Percentiles rank a stretch among this genome's conserved stretches.
Conservation (phyloP, 2,113 vertebrate genomes). For the Pantherophis guttatus region DNA sequence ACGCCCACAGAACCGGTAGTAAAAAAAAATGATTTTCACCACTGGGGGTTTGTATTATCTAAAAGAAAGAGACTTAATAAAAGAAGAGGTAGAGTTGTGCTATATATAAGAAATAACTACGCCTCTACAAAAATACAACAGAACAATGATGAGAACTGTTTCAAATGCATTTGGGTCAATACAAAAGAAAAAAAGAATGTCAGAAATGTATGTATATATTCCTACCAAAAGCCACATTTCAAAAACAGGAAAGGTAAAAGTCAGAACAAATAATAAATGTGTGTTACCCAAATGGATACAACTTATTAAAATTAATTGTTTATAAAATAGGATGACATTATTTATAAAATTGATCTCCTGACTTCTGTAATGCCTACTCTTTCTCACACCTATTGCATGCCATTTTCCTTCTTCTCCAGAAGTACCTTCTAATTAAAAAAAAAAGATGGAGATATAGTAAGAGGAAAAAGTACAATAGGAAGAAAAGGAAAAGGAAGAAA, state of each 20-base stretch:
- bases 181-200: background rate
- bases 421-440: background rate
- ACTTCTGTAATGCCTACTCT: background rate
- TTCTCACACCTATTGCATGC: background rate
- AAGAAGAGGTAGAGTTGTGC: background rate
- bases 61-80: background rate
- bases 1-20: too few relatives aligned
- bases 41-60: background rate
- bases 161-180: background rate
- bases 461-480: background rate
- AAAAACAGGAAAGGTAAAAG: background rate
- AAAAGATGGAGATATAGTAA: background rate
- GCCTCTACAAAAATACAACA: background rate
- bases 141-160: background rate
- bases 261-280: background rate
- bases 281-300: background rate
- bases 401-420: background rate
- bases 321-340: background rate
- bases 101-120: background rate
- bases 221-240: background rate
- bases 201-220: background rate
- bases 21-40: too few relatives aligned
- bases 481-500: background rate
- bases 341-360: background rate
- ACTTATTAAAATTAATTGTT: background rate